Evolutionary conservation across 2,113 vertebrate genomes (phyloP).

Genomic region (Verasper variegatus): DNA sequence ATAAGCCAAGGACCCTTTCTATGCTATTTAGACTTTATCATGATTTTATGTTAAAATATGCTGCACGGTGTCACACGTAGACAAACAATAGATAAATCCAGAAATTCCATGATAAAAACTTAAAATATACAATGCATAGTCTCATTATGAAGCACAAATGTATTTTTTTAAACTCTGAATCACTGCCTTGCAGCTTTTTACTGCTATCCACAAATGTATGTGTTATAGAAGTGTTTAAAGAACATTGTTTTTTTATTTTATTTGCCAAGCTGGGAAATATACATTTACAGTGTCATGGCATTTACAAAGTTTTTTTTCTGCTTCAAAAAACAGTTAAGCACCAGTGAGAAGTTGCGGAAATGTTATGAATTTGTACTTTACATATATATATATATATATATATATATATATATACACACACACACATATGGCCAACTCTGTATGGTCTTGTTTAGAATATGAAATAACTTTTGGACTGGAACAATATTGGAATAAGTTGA

Average conservation of each 20-base stretch:
- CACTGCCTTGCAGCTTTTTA: no score
- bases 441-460: not conserved
- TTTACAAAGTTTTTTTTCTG: constrained; percentile 11
- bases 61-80: no score
- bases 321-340: not conserved
- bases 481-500: constrained; percentile 1
- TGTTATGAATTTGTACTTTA: constrained; percentile 5
- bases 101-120: no score
- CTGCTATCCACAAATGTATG: not conserved
- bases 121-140: no score
- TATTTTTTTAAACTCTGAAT: no score
- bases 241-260: not conserved
- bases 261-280: constrained; percentile 8
- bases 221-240: not conserved
- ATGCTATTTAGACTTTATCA: no score
- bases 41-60: no score
- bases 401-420: not conserved
- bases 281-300: not conserved
- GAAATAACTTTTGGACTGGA: not conserved
- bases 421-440: not conserved
- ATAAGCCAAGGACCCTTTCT: no score
- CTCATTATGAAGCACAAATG: no score
- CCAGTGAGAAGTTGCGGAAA: constrained; percentile 2
- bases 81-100: no score
- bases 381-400: not conserved